phyloP scores from a whole-genome alignment of 1,140 invertebrate genomes.

The Nasonia longicornis region DNA sequence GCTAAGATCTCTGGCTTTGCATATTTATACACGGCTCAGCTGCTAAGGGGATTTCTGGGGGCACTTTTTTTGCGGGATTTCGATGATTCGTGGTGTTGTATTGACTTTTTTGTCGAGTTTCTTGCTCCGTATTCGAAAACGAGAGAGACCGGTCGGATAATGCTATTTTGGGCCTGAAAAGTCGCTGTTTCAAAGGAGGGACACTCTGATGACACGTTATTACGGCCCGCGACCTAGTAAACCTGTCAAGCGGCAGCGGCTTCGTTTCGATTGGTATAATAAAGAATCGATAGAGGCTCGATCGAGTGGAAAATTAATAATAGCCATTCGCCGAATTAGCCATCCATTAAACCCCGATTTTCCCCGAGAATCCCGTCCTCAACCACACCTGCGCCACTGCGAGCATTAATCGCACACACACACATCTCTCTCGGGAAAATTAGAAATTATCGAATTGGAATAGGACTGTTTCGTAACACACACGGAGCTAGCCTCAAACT shows the following conservation, averaged over 20 bases:
- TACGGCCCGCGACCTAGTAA: background rate
- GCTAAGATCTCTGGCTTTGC: background rate
- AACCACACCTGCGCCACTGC: background rate
- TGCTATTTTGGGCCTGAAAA: too few relatives aligned
- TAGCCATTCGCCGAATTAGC: background rate
- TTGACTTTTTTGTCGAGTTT: too few relatives aligned
- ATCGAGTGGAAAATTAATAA: too few relatives aligned
- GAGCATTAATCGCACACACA: background rate
- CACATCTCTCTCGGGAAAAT: background rate
- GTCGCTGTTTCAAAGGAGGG: background rate
- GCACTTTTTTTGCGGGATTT: background rate
- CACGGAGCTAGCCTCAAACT: background rate
- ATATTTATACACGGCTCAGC: constrained; percentile 10
- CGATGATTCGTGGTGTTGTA: too few relatives aligned
- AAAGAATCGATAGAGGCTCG: background rate
- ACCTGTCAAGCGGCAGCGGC: background rate
- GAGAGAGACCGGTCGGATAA: too few relatives aligned
- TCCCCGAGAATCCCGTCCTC: background rate
- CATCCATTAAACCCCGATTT: background rate
- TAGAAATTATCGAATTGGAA: constrained; percentile 18
- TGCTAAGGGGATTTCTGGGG: background rate
- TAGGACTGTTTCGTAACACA: constrained; percentile 21
- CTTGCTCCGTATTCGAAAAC: too few relatives aligned
- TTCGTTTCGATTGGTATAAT: background rate
- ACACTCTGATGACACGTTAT: background rate